Evolutionary conservation across 1,140 invertebrate species (phyloP).

Genomic region (Eumeta japonica): DNA sequence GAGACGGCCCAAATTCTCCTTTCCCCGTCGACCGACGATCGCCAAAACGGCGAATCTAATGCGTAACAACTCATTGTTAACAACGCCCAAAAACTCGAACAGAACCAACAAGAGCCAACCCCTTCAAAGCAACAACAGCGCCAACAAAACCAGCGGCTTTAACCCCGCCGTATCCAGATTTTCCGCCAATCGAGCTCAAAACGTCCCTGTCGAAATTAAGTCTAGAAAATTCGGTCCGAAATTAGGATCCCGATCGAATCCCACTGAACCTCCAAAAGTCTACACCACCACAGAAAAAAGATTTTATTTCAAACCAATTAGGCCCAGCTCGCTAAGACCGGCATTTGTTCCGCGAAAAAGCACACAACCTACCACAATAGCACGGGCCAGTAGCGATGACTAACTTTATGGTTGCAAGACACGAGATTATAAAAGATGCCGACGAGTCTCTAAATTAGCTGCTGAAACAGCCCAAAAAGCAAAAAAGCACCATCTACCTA

Average conservation of each 20-base stretch:
- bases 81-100: conserved; percentile 18
- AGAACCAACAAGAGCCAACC: conserved; percentile 19
- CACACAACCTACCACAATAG: conserved; percentile 18
- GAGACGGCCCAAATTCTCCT: conserved; percentile 38
- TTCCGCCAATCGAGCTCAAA: conserved; percentile 35
- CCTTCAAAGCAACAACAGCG: conserved; percentile 25
- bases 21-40: conserved; percentile 38
- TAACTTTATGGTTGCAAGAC: conserved; percentile 8
- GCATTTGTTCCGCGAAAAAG: conserved; percentile 39
- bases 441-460: too few relatives aligned
- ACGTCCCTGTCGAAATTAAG: conserved; percentile 49
- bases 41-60: conserved; percentile 27
- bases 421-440: too few relatives aligned
- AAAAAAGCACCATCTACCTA: too few relatives aligned
- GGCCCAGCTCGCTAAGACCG: conserved; percentile 37
- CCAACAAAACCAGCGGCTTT: conserved; percentile 41
- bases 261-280: conserved; percentile 30
- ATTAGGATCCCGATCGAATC: conserved; percentile 21
- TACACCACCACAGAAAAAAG: conserved; percentile 39
- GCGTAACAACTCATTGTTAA: conserved; percentile 5
- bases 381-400: conserved; percentile 28
- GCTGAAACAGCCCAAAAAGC: too few relatives aligned
- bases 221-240: conserved; percentile 20
- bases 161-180: conserved; percentile 37
- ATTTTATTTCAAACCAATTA: conserved; percentile 36